Percentiles rank a stretch among this genome's conserved stretches.
Conservation (phyloP, 2,113 vertebrate species). For the Crotalus tigris region DNA sequence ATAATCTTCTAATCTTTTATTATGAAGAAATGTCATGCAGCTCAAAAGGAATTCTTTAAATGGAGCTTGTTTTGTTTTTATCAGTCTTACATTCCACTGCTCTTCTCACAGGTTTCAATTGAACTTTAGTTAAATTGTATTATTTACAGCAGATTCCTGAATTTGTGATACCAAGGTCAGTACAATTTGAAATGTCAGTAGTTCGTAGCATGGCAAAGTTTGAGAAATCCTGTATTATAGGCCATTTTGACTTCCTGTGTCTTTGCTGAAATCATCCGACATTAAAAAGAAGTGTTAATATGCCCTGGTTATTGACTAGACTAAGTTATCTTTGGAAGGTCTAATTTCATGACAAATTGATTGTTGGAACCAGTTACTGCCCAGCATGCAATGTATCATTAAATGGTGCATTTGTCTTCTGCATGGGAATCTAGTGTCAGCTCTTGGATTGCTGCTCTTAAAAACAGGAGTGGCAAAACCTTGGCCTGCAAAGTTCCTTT, state of each 20-base stretch:
- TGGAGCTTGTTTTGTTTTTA: not conserved
- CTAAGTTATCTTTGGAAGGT: not conserved
- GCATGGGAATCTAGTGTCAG: not conserved
- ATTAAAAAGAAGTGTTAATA: not conserved
- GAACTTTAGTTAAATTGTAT: not conserved
- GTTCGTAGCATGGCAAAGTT: not conserved
- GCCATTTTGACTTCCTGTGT: not conserved
- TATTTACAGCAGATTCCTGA: not conserved
- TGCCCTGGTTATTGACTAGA: not conserved
- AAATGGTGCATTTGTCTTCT: too few species aligned
- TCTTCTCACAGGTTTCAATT: not conserved
- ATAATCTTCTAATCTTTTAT: not conserved
- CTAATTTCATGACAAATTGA: not conserved
- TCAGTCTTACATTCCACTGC: not conserved
- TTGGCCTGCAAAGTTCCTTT: not conserved
- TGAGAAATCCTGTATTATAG: not conserved
- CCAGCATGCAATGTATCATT: not conserved
- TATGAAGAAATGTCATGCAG: not conserved
- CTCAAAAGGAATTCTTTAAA: not conserved
- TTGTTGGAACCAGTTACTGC: not conserved
- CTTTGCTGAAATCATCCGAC: not conserved
- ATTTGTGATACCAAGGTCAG: not conserved
- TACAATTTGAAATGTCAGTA: not conserved
- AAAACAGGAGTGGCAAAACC: not conserved
- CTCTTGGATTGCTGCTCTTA: not conserved